Conservation (phyloP, 2,113 vertebrate genomes). For the Pelmatolapia mariae region DNA sequence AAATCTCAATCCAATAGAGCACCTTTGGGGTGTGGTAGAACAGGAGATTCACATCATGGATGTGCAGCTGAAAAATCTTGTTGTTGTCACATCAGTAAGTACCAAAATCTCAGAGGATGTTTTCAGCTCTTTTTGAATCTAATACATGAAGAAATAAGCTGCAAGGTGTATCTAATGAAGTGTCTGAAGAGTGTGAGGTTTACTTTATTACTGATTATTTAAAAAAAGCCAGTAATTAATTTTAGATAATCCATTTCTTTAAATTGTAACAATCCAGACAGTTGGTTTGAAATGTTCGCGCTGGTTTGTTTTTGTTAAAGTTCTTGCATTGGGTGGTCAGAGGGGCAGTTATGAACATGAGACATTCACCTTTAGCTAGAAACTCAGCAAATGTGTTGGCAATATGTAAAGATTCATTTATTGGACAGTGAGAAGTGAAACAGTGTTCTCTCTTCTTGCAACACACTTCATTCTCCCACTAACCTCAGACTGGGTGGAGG, state of each 20-base stretch:
- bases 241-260: neutral
- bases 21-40: neutral
- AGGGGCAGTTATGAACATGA: neutral
- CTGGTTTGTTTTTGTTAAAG: neutral
- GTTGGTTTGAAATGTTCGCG: neutral
- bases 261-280: neutral
- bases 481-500: constrained; percentile 1
- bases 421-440: neutral
- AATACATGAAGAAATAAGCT: neutral
- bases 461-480: neutral
- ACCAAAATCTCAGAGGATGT: neutral
- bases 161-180: neutral
- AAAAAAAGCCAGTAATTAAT: neutral
- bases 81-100: neutral
- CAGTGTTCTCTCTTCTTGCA: neutral
- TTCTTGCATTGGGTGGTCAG: neutral
- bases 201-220: neutral
- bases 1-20: neutral
- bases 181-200: neutral
- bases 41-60: neutral
- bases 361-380: neutral
- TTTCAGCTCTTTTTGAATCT: neutral
- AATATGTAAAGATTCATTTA: neutral
- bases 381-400: neutral
- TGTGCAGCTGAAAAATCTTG: neutral